These are phyloP conservation scores for Aphis craccivora DNA, from an alignment of 1,140 invertebrate genomes.

Conservation along the genomic window DNA sequence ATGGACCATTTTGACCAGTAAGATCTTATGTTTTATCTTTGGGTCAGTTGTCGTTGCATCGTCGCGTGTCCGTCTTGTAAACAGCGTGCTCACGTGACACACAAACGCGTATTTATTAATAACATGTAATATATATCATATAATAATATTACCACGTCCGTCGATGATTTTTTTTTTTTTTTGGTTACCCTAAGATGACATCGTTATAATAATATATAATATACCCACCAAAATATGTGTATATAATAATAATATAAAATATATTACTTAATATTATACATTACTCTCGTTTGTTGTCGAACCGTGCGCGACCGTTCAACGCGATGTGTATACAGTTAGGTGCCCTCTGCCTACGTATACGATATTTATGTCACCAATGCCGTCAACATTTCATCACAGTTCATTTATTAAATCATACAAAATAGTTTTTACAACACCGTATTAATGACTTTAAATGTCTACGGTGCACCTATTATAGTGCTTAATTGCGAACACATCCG, in stretches of 20 bases:
- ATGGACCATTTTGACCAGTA: not conserved
- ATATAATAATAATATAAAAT: not conserved
- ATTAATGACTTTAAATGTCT: not conserved
- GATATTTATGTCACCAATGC: not conserved
- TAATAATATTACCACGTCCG: not conserved
- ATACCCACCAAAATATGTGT: not conserved
- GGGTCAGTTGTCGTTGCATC: not conserved
- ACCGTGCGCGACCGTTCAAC: not conserved
- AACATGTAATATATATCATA: not conserved
- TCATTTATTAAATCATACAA: not conserved
- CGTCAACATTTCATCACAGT: not conserved
- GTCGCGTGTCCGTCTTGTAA: not conserved
- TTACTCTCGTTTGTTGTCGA: not conserved
- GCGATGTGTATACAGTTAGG: not conserved
- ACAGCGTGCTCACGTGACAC: not conserved
- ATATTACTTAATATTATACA: not conserved
- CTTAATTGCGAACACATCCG: not conserved
- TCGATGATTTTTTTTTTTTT: not conserved
- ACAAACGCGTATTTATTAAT: not conserved
- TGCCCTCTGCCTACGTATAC: too few species aligned
- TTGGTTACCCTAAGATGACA: not conserved
- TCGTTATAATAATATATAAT: not conserved
- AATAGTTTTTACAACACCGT: not conserved
- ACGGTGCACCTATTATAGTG: not conserved
- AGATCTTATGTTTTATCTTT: not conserved